Percentiles rank a stretch among this genome's conserved stretches.
phyloP scores from a whole-genome alignment of 2,888 invertebrate species.

The Lasius platythorax region DNA sequence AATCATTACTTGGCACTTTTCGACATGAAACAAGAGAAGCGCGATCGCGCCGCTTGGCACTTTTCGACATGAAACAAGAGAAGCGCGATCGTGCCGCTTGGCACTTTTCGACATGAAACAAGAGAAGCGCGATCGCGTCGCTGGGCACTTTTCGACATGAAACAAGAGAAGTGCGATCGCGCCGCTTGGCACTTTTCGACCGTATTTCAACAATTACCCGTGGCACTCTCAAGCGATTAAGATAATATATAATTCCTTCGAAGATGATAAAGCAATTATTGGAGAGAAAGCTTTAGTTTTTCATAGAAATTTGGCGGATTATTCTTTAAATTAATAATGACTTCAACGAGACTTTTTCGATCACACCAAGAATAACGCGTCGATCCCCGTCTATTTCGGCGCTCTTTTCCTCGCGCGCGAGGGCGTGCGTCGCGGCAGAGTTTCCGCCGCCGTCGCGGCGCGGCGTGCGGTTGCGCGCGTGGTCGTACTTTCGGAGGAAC shows the following conservation, averaged over 20 bases:
- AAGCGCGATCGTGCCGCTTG: too few species aligned
- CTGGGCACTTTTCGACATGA: too few species aligned
- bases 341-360: neutral
- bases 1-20: too few species aligned
- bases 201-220: too few species aligned
- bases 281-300: neutral
- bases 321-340: neutral
- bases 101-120: too few species aligned
- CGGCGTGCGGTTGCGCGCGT: conserved; percentile 56
- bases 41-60: too few species aligned
- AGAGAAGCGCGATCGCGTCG: too few species aligned
- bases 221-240: too few species aligned
- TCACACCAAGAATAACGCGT: conserved; percentile 31
- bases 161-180: too few species aligned
- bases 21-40: too few species aligned
- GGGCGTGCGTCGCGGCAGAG: conserved; percentile 36
- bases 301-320: neutral
- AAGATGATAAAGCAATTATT: neutral
- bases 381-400: neutral
- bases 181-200: too few species aligned
- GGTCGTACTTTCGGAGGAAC: conserved; percentile 60
- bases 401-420: conserved; percentile 24
- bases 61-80: too few species aligned
- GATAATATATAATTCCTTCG: neutral
- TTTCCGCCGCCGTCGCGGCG: conserved; percentile 45